phyloP scores from a whole-genome alignment of 2,113 vertebrate genomes.

The cattle (Bos taurus) region DNA sequence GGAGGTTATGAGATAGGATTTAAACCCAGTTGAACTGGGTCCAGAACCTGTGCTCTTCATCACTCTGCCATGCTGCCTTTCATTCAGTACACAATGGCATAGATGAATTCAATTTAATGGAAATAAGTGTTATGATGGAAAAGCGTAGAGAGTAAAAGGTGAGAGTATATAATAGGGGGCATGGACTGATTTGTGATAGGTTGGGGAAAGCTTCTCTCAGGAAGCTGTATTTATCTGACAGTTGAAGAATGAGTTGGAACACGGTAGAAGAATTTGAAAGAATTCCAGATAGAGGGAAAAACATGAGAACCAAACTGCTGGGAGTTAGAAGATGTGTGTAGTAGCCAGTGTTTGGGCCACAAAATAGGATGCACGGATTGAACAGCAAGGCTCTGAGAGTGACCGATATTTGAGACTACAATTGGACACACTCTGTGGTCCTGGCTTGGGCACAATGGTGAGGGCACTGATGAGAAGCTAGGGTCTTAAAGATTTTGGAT shows the following conservation, averaged over 20 bases:
- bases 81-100: background rate
- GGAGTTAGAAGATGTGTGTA: background rate
- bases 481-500: background rate
- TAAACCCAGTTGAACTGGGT: background rate
- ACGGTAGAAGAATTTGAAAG: background rate
- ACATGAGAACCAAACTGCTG: background rate
- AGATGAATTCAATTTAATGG: background rate
- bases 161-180: background rate
- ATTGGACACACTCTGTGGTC: background rate
- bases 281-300: background rate
- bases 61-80: background rate
- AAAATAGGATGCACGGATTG: background rate
- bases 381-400: background rate
- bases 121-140: background rate
- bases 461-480: background rate
- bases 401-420: background rate
- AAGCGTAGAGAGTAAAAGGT: background rate
- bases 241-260: background rate
- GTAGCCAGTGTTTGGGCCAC: background rate
- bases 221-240: background rate
- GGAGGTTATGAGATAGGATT: background rate
- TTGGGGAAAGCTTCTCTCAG: background rate
- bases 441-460: background rate
- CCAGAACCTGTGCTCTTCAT: background rate
- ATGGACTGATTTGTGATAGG: background rate